Evolutionary conservation across 2,888 invertebrate species (phyloP), one percentile per base, ranked within the genome.

Genomic region (Eupelmus urozonus): DNA sequence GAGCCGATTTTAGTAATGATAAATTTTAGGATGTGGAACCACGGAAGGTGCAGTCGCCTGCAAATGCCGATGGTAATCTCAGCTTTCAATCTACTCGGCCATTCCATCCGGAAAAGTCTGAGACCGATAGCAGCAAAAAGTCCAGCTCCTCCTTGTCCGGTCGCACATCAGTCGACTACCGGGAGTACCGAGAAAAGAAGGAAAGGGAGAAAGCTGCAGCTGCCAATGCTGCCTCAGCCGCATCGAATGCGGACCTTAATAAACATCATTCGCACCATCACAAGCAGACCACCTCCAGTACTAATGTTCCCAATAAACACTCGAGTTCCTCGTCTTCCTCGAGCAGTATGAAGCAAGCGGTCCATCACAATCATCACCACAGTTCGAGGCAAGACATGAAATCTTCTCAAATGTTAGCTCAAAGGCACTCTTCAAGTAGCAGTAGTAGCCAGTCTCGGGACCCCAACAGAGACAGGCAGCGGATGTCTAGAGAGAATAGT

Each of bases 171-270:
- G 91, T 91, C 1, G 92, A 92, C 83, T 92, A 92, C 83, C 92
- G 92, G 74, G 91, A 93, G 11, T 94, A 94, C 86, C 90, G 93
- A 25, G 80, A 80, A 4, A 93, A 93, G 85, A 91, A 92, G 63
- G 92, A 92, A 76, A 86, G 92, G 1, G 92, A 92, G 75, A 88
- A 92, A 79, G n/a, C n/a, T n/a, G 80, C 83, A 2, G 79, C 83
- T 2, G 80, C 82, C 1, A 78, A 67, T 7, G 71, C 76, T 11
- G 76, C 82, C 11, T 25, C 62, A 0, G 16, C 45, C 2, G 25
- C 66, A 0, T 3, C 29, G 9, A 71, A 29, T 9, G 53, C 80
- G 9, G 87, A 84, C 49, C 82, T 84, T 23, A 84, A 84, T 55
- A 87, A 87, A 59, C 87, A 86, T 70, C 86, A 87, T 75, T 85